These are phyloP conservation scores for Lampris incognitus DNA, from an alignment of 2,113 vertebrate genomes.

Conservation along the genomic window DNA sequence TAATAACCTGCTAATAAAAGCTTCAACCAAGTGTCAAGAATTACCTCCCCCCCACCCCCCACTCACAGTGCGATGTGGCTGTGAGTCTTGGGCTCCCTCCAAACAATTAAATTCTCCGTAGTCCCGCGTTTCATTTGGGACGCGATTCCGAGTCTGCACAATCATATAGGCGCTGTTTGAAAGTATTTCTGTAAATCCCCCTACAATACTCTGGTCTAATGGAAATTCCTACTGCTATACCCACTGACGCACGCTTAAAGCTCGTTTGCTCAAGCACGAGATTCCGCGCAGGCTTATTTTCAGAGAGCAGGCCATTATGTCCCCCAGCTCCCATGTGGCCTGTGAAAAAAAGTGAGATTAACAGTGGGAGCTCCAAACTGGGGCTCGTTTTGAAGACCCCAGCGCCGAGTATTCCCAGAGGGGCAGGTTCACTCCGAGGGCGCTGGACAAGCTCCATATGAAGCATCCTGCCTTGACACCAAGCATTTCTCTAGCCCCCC, in stretches of 20 bases:
- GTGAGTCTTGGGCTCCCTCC: constrained; percentile 41
- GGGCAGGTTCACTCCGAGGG: constrained; percentile 75
- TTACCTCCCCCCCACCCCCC: constrained; percentile 32
- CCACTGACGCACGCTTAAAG: constrained; percentile 37
- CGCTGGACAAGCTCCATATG: constrained; percentile 71
- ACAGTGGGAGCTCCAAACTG: constrained; percentile 42
- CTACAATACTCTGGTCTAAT: neutral
- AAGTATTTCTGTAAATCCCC: constrained; percentile 16
- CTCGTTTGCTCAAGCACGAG: constrained; percentile 10
- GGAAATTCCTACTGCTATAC: constrained; percentile 12
- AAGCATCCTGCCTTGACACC: constrained; percentile 62
- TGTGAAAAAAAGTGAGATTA: constrained; percentile 69
- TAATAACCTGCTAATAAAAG: constrained; percentile 68
- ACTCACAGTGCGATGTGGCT: constrained; percentile 30
- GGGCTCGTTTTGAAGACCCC: constrained; percentile 27
- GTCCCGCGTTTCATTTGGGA: constrained; percentile 30
- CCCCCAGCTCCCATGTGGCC: constrained; percentile 51
- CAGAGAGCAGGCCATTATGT: constrained; percentile 49
- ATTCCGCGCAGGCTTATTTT: constrained; percentile 26
- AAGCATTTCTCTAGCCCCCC: constrained; percentile 36
- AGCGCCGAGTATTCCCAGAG: constrained; percentile 59
- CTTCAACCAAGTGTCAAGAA: constrained; percentile 49
- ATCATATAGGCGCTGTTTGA: constrained; percentile 46
- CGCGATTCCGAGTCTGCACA: constrained; percentile 17
- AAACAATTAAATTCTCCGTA: constrained; percentile 17